Base-by-base conservation (phyloP, 2,797 vertebrate species). In the Capromys pilorides region DNA sequence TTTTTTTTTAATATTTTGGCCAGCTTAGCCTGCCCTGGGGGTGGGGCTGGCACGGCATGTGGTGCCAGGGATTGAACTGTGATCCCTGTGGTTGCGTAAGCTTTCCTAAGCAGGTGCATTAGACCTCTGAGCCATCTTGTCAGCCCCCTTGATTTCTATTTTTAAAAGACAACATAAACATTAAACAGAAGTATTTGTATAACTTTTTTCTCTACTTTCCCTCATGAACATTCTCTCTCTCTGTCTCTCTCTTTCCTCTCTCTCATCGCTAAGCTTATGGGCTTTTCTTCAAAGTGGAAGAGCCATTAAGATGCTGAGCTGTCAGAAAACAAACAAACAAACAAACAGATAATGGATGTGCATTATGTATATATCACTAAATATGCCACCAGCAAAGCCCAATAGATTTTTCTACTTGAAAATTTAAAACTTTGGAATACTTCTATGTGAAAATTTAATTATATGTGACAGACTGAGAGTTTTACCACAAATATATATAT, bases 361-460 rank as follows among this genome's bases (percentile, higher is more conserved):
- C 66, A 19, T 67, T n/a, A 19, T n/a, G 6, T n/a, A 67, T n/a
- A n/a, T n/a, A n/a, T 79, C 39, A 54, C 22, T 51, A 41, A 80
- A 81, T 86, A 57, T 61, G 24, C 62, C 51, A 77, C 5, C 69
- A 62, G 59, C 54, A 91, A 54, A 71, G 0, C 2, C 77, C 45
- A 87, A 57, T 24, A 93, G 51, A 82, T 77, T 81, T 86, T 92
- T 64, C 13, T 75, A 86, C 19, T 84, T 91, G n/a, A 66, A 80
- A 69, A 49, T 86, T 36, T 33, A 91, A 83, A 84, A 57, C 77
- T 91, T 82, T 89, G n/a, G n/a, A n/a, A n/a, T n/a, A n/a, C n/a
- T n/a, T n/a, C n/a, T n/a, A n/a, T n/a, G n/a, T n/a, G n/a, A 86
- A 81, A 86, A 66, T 83, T 24, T 79, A 94, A 78, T 41, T 18